These are phyloP conservation scores for Cirrhinus mrigala DNA, from an alignment of 2,797 vertebrate species.

Conservation along the genomic window DNA sequence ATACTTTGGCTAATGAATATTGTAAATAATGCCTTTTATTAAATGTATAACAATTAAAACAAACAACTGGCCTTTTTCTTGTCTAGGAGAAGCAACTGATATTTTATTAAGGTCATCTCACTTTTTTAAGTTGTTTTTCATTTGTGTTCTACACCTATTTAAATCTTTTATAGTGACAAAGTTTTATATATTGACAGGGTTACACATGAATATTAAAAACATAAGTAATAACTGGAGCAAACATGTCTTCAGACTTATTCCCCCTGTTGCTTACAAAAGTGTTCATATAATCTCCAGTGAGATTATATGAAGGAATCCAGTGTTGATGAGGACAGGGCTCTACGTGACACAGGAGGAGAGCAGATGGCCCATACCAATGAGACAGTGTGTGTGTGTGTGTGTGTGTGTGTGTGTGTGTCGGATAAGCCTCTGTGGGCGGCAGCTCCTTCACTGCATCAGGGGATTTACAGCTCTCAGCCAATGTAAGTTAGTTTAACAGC, in stretches of 20 bases:
- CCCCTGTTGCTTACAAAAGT: constrained; percentile 14
- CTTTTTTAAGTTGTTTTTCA: neutral
- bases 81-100: neutral
- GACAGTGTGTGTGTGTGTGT: neutral
- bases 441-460: constrained; percentile 69
- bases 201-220: neutral
- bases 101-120: neutral
- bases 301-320: constrained; percentile 37
- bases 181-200: neutral
- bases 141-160: neutral
- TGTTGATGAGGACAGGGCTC: constrained; percentile 3
- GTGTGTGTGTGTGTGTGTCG: neutral
- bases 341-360: constrained; percentile 26
- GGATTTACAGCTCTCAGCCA: constrained; percentile 69
- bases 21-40: neutral
- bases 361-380: constrained; percentile 42
- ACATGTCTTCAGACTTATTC: constrained; percentile 6
- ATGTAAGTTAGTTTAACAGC: constrained; percentile 38
- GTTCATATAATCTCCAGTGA: constrained; percentile 31
- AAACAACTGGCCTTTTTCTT: neutral
- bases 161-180: neutral
- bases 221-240: neutral
- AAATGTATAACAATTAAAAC: neutral
- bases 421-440: constrained; percentile 71
- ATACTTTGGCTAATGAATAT: neutral